A percentile compares a stretch with the other conserved stretches of the same genome.
Conservation (phyloP, 2,797 vertebrate genomes). For the Lagocephalus sceleratus region DNA sequence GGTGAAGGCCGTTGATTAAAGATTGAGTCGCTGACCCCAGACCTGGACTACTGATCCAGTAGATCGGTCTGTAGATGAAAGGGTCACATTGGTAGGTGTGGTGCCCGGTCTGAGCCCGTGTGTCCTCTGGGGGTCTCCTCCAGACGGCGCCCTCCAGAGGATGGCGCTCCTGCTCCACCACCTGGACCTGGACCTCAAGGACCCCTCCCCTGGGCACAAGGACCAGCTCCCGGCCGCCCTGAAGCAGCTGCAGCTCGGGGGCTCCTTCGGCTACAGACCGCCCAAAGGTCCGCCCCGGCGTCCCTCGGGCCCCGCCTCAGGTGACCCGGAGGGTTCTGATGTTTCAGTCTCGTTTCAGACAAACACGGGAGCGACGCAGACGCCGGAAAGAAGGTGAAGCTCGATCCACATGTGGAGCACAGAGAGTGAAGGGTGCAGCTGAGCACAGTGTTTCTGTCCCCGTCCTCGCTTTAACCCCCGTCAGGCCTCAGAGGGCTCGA, state of each 20-base stretch:
- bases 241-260: conserved; percentile 77
- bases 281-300: conserved; percentile 49
- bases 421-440: too few species aligned
- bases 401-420: neutral
- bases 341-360: conserved; percentile 42
- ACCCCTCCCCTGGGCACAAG: conserved; percentile 79
- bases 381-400: conserved; percentile 61
- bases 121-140: neutral
- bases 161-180: conserved; percentile 78
- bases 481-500: conserved; percentile 64
- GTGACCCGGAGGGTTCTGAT: neutral
- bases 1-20: neutral
- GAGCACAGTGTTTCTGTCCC: too few species aligned
- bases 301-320: neutral
- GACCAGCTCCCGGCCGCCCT: conserved; percentile 75
- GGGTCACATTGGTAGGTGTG: neutral
- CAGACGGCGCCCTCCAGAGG: conserved; percentile 77
- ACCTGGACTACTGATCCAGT: neutral
- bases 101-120: neutral
- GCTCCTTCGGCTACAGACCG: conserved; percentile 40
- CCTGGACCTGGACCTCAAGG: conserved; percentile 80
- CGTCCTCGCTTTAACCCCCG: neutral
- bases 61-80: neutral
- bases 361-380: conserved; percentile 31
- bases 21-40: too few species aligned